Base-by-base conservation (phyloP, 1,140 invertebrate species). In the Triops longicaudatus region DNA sequence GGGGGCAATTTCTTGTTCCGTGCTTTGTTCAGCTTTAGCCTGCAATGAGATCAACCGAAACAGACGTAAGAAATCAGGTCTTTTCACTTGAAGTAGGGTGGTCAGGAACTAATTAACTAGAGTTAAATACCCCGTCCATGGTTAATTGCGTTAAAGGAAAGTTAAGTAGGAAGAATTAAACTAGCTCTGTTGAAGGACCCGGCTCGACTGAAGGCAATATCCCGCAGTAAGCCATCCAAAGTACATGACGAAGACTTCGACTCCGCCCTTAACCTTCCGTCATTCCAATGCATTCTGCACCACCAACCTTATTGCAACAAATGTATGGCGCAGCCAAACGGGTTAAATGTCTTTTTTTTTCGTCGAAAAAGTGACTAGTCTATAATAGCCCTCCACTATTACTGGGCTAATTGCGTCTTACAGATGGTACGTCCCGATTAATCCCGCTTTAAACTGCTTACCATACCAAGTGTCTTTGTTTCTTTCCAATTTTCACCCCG, bases 11-110 rank as follows among this genome's bases (percentile, higher is more conserved):
- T 63, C 50, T 63, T 63, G 50, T 63, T 63, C 50, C n/a, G 50
- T 63, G 50, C 50, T 63, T 63, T 63, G 50, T 63, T 63, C 50
- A 63, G 50, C 50, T 22, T 63, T 63, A n/a, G 50, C 50, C 50
- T 63, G 17, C 14, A 63, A 63, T 5, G 2, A 63, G 50, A 63
- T n/a, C 14, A 63, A 22, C 6, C 10, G 3, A 63, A 17, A 63
- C 50, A 22, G 0, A 14, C 14, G 17, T 63, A 0, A 22, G 7
- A 22, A 44, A 44, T 6, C 2, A 37, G 2, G 31, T 63, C n/a
- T 63, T 5, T 0, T 22, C 50, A 63, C 50, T 63, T 63, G 50
- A 63, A 22, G 5, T 63, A 6, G 17, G 17, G 6, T 9, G 22
- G 17, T n/a, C n/a, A 22, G 14, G n/a, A 63, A 63, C 6, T 63